Evolutionary conservation across 2,888 invertebrate species (phyloP).

Genomic region (Synanthedon tipuliformis): DNA sequence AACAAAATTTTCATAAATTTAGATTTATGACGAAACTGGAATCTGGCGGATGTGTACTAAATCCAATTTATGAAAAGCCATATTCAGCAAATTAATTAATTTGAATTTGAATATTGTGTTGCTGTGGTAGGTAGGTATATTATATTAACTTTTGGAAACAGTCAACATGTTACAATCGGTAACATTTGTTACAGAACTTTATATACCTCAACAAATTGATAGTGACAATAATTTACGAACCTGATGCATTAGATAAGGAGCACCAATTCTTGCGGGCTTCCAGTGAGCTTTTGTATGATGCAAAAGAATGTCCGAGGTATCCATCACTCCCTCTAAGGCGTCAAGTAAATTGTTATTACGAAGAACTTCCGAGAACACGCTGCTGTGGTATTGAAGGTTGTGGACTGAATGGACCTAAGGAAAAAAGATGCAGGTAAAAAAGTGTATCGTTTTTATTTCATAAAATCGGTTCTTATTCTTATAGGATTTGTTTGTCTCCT

Average conservation of each 20-base stretch:
- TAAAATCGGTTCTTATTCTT: not conserved
- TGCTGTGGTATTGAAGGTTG: conserved; percentile 59
- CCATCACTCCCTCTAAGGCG: conserved; percentile 53
- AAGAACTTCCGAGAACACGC: conserved; percentile 43
- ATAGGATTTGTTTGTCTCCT: too few relatives aligned
- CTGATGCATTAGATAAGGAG: conserved; percentile 61
- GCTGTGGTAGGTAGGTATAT: too few relatives aligned
- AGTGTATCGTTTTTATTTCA: not conserved
- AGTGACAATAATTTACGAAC: conserved; percentile 8
- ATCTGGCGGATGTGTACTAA: too few relatives aligned
- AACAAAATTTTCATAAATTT: too few relatives aligned
- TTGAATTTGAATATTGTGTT: too few relatives aligned
- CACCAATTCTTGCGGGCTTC: conserved; percentile 59
- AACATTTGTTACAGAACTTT: too few relatives aligned
- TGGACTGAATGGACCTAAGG: conserved; percentile 56
- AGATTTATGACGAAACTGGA: too few relatives aligned
- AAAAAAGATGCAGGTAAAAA: not conserved
- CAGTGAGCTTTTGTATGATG: conserved; percentile 66
- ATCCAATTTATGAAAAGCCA: too few relatives aligned
- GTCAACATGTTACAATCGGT: too few relatives aligned
- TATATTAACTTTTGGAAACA: too few relatives aligned
- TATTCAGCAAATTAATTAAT: too few relatives aligned
- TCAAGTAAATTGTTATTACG: conserved; percentile 48
- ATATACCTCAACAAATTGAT: too few relatives aligned
- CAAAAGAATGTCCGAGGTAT: conserved; percentile 50